phyloP scores from a whole-genome alignment of 1,140 invertebrate species.

The Pteromalus puparum region DNA sequence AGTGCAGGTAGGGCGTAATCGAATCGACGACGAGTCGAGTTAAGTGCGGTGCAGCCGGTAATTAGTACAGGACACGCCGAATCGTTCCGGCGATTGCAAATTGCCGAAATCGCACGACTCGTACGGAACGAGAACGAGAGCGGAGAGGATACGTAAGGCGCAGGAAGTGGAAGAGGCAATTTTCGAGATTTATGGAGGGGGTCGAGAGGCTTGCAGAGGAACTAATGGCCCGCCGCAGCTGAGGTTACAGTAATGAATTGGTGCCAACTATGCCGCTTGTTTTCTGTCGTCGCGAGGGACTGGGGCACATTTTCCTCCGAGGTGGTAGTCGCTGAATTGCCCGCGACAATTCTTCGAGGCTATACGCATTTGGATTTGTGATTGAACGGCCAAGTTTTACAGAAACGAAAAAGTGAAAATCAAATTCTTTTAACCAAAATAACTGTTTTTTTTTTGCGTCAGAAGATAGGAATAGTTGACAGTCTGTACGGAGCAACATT shows the following conservation, averaged over 20 bases:
- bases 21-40: constrained; percentile 14
- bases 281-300: too few species aligned
- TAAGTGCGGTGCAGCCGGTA: not conserved
- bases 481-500: too few species aligned
- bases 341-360: too few species aligned
- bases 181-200: not conserved
- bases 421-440: too few species aligned
- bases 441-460: too few species aligned
- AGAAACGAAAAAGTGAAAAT: too few species aligned
- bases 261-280: not conserved
- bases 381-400: too few species aligned
- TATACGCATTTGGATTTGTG: too few species aligned
- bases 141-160: not conserved
- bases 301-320: too few species aligned
- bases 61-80: constrained; percentile 39
- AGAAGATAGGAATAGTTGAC: too few species aligned
- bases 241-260: not conserved
- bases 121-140: not conserved
- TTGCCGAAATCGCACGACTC: constrained; percentile 14
- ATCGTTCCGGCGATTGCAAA: constrained; percentile 34
- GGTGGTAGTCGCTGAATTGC: too few species aligned
- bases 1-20: constrained; percentile 1
- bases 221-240: not conserved
- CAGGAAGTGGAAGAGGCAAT: not conserved
- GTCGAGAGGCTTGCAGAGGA: not conserved